phyloP scores from a whole-genome alignment of 2,888 invertebrate genomes.

The Myopa tessellatipennis region DNA sequence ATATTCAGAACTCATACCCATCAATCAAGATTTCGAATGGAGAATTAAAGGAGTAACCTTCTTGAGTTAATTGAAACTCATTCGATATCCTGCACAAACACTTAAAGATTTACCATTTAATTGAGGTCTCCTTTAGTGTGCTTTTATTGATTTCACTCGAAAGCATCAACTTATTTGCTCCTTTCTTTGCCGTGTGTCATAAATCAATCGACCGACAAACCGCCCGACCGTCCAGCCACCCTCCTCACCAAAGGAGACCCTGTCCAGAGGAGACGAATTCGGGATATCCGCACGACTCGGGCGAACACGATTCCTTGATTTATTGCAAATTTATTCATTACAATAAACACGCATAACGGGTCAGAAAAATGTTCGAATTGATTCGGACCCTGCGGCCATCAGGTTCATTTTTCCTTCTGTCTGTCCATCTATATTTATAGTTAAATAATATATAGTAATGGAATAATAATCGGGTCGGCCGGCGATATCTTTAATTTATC shows the following conservation, averaged over 20 bases:
- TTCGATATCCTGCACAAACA: no score
- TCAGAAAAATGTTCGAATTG: background rate
- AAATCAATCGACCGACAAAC: slow-evolving; percentile 1
- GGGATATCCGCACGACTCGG: background rate
- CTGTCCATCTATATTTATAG: background rate
- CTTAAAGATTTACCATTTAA: background rate
- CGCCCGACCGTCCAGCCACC: background rate
- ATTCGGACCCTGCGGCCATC: background rate
- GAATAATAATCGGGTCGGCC: slow-evolving; percentile 8
- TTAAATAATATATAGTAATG: slow-evolving; percentile 13
- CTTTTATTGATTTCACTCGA: background rate
- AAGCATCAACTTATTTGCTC: background rate
- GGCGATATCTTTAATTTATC: background rate
- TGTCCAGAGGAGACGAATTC: background rate
- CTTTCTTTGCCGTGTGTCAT: background rate
- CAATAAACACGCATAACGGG: slow-evolving; percentile 16
- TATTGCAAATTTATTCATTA: slow-evolving; percentile 28
- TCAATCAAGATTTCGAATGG: no score
- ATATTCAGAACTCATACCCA: no score
- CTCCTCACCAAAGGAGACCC: no score
- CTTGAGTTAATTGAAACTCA: no score
- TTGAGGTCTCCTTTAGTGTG: background rate
- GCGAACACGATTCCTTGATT: slow-evolving; percentile 18
- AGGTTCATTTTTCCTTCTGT: background rate
- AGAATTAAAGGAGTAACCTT: no score